Conservation (phyloP, 1,140 invertebrate species). For the Lordiphosa collinella region DNA sequence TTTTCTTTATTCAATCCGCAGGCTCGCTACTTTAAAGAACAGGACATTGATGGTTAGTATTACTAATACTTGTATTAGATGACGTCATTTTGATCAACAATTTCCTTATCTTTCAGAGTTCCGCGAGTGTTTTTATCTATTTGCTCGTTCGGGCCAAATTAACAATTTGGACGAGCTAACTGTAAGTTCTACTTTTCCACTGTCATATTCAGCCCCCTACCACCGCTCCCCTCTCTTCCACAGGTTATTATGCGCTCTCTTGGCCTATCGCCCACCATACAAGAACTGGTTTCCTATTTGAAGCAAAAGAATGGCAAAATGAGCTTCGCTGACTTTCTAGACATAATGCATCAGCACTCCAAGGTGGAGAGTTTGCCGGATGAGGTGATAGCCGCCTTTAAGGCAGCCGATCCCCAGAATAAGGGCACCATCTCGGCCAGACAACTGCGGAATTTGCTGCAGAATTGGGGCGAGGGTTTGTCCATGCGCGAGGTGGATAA, state of each 20-base stretch:
- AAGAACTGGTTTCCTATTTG: conserved; percentile 91
- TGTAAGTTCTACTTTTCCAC: conserved; percentile 80
- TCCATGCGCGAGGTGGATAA: conserved; percentile 96
- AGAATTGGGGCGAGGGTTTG: conserved; percentile 94
- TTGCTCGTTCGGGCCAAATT: conserved; percentile 92
- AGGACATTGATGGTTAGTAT: conserved; percentile 89
- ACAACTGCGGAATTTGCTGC: conserved; percentile 92
- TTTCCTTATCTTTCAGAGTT: conserved; percentile 86
- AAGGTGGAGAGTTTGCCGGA: conserved; percentile 92
- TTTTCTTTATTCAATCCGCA: conserved; percentile 70
- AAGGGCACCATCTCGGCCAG: conserved; percentile 89
- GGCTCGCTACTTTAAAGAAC: conserved; percentile 91
- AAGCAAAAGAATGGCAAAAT: conserved; percentile 94
- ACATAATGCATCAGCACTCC: conserved; percentile 96
- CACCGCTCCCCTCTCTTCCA: neutral
- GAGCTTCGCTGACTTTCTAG: conserved; percentile 96
- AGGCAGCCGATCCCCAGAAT: conserved; percentile 88
- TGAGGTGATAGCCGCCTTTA: conserved; percentile 94
- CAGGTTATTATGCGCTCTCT: conserved; percentile 91
- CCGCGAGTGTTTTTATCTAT: conserved; percentile 95
- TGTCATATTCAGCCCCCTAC: too few species aligned
- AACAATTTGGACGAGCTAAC: conserved; percentile 93
- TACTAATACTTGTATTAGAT: conserved; percentile 13
- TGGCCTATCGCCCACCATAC: conserved; percentile 94
- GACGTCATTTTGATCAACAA: conserved; percentile 40